Percentiles rank a stretch among this genome's conserved stretches.
Conservation (phyloP, 2,888 invertebrate species). For the Drosophila melanosoma region DNA sequence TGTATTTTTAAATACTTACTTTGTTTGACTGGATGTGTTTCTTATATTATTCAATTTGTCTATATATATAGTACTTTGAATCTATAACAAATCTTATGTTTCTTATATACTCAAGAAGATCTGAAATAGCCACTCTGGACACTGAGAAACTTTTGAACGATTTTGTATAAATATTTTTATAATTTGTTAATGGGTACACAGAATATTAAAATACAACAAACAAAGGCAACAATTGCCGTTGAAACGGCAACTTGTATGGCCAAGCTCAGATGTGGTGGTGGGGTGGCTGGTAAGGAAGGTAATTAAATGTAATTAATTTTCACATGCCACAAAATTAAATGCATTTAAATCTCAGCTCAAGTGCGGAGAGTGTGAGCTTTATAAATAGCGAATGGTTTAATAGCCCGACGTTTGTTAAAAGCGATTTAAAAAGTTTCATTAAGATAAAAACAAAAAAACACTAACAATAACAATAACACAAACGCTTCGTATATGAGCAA, state of each 20-base stretch:
- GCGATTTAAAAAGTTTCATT: slow-evolving; percentile 78
- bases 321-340: slow-evolving; percentile 76
- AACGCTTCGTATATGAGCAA: slow-evolving; percentile 32
- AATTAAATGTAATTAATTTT: slow-evolving; percentile 82
- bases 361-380: slow-evolving; percentile 71
- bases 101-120: background rate
- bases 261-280: slow-evolving; percentile 7
- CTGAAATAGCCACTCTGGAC: background rate
- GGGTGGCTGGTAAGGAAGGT: slow-evolving; percentile 34
- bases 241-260: slow-evolving; percentile 65
- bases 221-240: slow-evolving; percentile 19
- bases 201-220: slow-evolving; percentile 18
- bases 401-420: slow-evolving; percentile 70
- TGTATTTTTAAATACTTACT: background rate
- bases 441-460: slow-evolving; percentile 67
- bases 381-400: slow-evolving; percentile 69
- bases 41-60: background rate
- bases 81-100: background rate
- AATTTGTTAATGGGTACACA: slow-evolving; percentile 4
- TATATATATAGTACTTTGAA: background rate
- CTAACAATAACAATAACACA: slow-evolving; percentile 25
- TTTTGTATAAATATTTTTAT: background rate
- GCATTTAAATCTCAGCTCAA: slow-evolving; percentile 74
- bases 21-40: background rate
- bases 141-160: background rate